Evolutionary conservation across 2,888 invertebrate genomes (phyloP).

Genomic region (Norana najaformis): DNA sequence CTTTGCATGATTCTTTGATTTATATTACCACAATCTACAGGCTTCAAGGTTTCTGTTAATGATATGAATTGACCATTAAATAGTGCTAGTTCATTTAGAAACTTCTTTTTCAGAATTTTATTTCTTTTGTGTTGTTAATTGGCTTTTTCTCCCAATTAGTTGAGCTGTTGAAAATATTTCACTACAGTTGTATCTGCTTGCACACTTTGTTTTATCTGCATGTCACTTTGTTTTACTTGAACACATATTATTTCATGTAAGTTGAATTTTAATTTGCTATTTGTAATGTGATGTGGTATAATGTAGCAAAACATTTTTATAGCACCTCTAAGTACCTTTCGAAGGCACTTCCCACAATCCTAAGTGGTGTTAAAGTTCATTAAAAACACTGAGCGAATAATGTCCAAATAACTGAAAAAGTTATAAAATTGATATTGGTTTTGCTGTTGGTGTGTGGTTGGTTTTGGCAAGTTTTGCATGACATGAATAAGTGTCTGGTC

Average conservation of each 20-base stretch:
- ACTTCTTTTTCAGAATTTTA: not conserved
- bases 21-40: not conserved
- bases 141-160: not conserved
- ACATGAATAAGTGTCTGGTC: not conserved
- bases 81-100: not conserved
- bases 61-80: too few relatives aligned
- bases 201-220: not conserved
- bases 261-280: not conserved
- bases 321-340: not conserved
- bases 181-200: not conserved
- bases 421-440: not conserved
- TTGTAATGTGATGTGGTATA: not conserved
- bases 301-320: not conserved
- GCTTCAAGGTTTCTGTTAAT: not conserved
- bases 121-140: not conserved
- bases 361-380: not conserved
- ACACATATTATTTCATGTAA: not conserved
- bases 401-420: not conserved
- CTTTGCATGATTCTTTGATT: not conserved
- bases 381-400: not conserved
- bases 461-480: not conserved
- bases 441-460: not conserved
- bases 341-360: not conserved
- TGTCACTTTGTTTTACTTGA: not conserved
- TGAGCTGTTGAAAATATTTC: not conserved